Evolutionary conservation across 2,113 vertebrate genomes (phyloP), one percentile per base, ranked within the genome.

Genomic region (Tamias sibiricus): DNA sequence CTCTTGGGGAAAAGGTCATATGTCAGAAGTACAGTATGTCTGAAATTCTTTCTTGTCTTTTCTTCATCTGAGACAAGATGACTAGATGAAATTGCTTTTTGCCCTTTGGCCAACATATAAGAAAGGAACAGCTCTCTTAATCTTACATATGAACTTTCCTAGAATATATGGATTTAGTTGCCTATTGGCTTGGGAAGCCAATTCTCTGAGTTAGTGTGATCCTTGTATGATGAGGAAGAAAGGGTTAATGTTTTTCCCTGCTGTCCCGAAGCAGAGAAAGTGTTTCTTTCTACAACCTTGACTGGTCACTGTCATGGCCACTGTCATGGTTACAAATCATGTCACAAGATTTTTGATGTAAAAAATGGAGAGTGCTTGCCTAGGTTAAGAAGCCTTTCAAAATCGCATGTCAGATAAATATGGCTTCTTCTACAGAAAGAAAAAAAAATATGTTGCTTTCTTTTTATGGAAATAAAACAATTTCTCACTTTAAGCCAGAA

Each of bases 391-490:
- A 94, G 30, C n/a, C 19, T 94, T 94, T 59, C 22, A 52, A 88
- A 83, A 74, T 57, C 54, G 37, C 71, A 42, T 75, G 49, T 89
- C 42, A 85, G 22, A 68, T 66, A 90, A 69, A 26, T 82, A 68
- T 68, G 14, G n/a, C 49, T 83, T 94, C 35, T 68, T 6, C 37
- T 85, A 44, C 11, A 89, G 16, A 87, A 68, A 20, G n/a, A 81
- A 62, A 37, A 47, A 32, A 74, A 92, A 90, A 37, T 16, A 9
- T 7, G 4, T 64, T 40, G 1, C 20, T 85, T 62, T 82, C 35
- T 95, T 30, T 28, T 88, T 44, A 26, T 17, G 24, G 69, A 88
- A 90, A 49, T 72, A 62, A 95, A 93, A 71, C 80, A 40, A 59
- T 32, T 19, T 94, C 20, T 26, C 64, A 35, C 16, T 49, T 35